A percentile compares a stretch with the other conserved stretches of the same genome.
These are phyloP conservation scores for Rafetus swinhoei DNA, from an alignment of 2,113 vertebrate genomes.

Conservation along the genomic window DNA sequence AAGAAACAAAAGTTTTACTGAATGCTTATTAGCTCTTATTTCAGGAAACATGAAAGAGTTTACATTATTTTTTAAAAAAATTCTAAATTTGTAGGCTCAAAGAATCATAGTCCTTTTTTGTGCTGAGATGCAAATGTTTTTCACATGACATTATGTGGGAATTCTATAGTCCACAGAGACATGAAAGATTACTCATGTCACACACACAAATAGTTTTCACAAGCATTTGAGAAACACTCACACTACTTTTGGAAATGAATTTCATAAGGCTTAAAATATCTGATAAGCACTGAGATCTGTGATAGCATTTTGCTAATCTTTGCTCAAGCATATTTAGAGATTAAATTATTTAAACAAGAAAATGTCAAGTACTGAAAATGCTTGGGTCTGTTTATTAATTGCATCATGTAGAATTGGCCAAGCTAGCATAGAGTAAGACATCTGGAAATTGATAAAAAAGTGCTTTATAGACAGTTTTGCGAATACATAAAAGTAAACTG, in stretches of 20 bases:
- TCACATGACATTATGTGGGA: neutral
- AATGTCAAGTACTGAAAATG: slow-evolving; percentile 8
- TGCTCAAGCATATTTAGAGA: slow-evolving; percentile 33
- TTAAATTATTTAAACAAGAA: slow-evolving; percentile 50
- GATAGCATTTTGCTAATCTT: slow-evolving; percentile 32
- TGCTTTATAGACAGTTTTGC: neutral
- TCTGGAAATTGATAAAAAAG: slow-evolving; percentile 12
- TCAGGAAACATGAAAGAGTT: neutral
- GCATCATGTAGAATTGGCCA: neutral
- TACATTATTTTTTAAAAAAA: neutral
- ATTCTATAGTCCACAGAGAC: slow-evolving; percentile 22
- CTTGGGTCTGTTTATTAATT: slow-evolving; percentile 18
- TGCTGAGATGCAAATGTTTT: slow-evolving; percentile 2
- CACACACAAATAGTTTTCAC: slow-evolving; percentile 38
- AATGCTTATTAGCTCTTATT: neutral
- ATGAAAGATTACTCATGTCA: slow-evolving; percentile 39
- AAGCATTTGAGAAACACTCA: neutral
- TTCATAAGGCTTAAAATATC: slow-evolving; percentile 36
- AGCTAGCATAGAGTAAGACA: slow-evolving; percentile 38
- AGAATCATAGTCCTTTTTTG: neutral
- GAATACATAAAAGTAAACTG: neutral
- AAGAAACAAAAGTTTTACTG: neutral
- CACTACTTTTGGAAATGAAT: slow-evolving; percentile 41
- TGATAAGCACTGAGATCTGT: slow-evolving; percentile 20
- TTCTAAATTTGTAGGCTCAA: neutral